Base-by-base conservation (phyloP, 2,113 vertebrate genomes). In the Pterophyllum scalare region DNA sequence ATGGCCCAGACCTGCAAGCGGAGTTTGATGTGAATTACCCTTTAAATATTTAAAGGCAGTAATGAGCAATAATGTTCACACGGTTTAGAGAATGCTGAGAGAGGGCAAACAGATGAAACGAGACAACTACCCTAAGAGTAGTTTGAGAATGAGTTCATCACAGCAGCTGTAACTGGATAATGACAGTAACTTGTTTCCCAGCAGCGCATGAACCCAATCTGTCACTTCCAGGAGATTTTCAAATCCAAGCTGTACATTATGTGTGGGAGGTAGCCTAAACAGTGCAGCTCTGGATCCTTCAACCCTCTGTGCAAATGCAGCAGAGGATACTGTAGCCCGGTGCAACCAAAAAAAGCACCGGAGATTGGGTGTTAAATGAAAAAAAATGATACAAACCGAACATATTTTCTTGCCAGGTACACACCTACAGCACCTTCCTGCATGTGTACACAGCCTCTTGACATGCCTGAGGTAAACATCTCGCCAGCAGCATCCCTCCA, bases 151-250 rank as follows among this genome's bases (percentile, higher is more conserved):
- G 56, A 86, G 84, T 85, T 90, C 75, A 75, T 89, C 75, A 52
- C 56, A 74, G 43, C 88, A 62, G 78, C 82, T 81, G 12, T 87
- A 81, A 94, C 88, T 91, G 79, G 88, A 93, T 92, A 92, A 93
- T 84, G 88, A 89, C 87, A 92, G 83, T 13, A 86, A 92, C 89
- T 91, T 90, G 90, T 92, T 93, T 91, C 79, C 31, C 79, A 11
- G 84, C 78, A 80, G 89, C 83, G 64, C 33, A 61, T 94, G 93
- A 94, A 93, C 93, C 91, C 92, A 94, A 93, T 94, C 90, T 94
- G 91, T 93, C 93, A 93, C 89, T 91, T 92, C 77, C 70, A 85
- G 87, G 77, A 82, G 78, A 92, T 89, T 91, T 88, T 87, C 77
- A 92, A 88, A 91, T 79, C 80, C 59, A 10, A 84, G 89, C 26